Base-by-base conservation (phyloP, 2,113 vertebrate genomes). In the Rhinolophus sinicus region DNA sequence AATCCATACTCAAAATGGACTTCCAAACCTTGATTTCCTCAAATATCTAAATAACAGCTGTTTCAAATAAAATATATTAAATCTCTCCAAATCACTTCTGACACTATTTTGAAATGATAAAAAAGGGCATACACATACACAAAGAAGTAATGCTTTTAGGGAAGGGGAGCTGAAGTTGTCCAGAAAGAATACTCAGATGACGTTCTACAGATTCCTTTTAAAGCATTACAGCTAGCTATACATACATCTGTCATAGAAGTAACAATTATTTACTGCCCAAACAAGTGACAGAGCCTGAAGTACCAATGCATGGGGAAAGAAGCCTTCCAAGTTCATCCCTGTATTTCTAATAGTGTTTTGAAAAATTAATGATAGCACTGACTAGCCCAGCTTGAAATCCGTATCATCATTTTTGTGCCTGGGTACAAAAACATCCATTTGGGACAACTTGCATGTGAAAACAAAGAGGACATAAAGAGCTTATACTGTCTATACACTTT, bases 51-150 rank as follows among this genome's bases (percentile, higher is more conserved):
- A 47, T 40, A 86, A 26, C 3, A 70, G 12, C 24, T 56, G 22
- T 75, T 97, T 93, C 30, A 33, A 78, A 82, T 64, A 86, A 81
- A 60, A 95, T 47, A 35, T n/a, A 69, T 16, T 6, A 73, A 64
- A 78, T 50, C 15, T 92, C 52, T 80, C 77, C 35, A 84, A 93
- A 86, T 86, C n/a, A 72, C 78, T 91, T 91, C 50, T 87, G 83
- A 92, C 0, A 8, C 65, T 60, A 90, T 64, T 88, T 88, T 86
- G 72, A 94, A 91, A 92, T 91, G 38, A 70, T 24, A 90, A 94
- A 13, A 60, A 85, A 35, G 78, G 21, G 67, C 28, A 91, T 44
- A 85, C 19, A 70, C 38, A 56, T 1, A 60, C 8, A 69, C 0
- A 82, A 54, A 67, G 26, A 64, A 52, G 13, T 8, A 44, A 44